These are phyloP conservation scores for Diploscapter pachys DNA, from an alignment of 1,140 invertebrate species.

Conservation along the genomic window DNA sequence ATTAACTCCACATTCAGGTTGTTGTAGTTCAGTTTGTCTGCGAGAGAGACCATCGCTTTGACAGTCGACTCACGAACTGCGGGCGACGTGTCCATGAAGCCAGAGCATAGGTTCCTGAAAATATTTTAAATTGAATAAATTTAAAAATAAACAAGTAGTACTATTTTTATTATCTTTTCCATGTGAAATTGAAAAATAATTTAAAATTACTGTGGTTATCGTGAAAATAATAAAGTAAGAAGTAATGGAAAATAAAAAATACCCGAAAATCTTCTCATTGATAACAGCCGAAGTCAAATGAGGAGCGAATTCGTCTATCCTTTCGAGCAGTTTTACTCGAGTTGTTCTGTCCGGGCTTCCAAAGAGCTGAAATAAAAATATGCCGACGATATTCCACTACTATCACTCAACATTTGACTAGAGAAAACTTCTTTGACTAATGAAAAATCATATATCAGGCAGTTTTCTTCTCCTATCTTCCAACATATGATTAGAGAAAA, in stretches of 20 bases:
- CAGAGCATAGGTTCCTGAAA: conserved; percentile 67
- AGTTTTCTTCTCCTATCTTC: neutral
- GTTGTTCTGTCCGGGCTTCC: conserved; percentile 89
- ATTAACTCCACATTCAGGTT: conserved; percentile 94
- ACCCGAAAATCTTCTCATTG: conserved; percentile 58
- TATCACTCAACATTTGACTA: too few species aligned
- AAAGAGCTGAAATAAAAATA: conserved; percentile 67
- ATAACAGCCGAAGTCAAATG: conserved; percentile 53
- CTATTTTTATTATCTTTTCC: too few species aligned
- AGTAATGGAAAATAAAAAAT: conserved; percentile 10
- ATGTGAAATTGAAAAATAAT: too few species aligned
- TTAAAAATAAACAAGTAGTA: too few species aligned
- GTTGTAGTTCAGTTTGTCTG: conserved; percentile 92
- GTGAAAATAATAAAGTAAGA: conserved; percentile 15
- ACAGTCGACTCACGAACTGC: conserved; percentile 95
- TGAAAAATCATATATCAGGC: neutral
- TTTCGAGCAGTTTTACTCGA: conserved; percentile 83
- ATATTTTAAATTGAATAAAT: neutral
- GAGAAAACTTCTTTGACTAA: neutral
- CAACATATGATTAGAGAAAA: neutral
- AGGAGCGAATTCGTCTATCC: conserved; percentile 63
- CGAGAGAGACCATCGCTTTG: conserved; percentile 86
- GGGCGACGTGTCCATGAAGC: conserved; percentile 92
- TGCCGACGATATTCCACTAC: neutral
- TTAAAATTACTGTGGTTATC: too few species aligned